These are phyloP conservation scores for Lutjanus erythropterus DNA, from an alignment of 2,113 vertebrate genomes.

Conservation along the genomic window DNA sequence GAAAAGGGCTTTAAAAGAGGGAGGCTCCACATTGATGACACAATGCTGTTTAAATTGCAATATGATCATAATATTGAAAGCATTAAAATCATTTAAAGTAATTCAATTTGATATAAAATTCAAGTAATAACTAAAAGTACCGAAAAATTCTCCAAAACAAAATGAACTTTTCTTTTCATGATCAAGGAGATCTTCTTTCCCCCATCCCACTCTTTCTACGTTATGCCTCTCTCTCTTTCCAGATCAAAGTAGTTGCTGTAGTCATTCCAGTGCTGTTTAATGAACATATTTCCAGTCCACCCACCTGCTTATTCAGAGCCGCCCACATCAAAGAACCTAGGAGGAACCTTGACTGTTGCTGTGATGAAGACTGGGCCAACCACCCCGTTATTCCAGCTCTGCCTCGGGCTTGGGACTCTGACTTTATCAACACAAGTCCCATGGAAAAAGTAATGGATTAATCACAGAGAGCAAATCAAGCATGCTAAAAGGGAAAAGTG, in stretches of 20 bases:
- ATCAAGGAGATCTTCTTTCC: conserved; percentile 27
- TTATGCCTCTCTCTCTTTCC: conserved; percentile 3
- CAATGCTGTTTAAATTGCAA: not conserved
- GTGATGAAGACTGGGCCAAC: conserved; percentile 54
- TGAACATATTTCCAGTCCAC: conserved; percentile 77
- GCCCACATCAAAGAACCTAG: conserved; percentile 73
- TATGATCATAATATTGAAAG: not conserved
- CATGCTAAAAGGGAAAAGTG: conserved; percentile 5
- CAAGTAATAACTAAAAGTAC: conserved; percentile 2
- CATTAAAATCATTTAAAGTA: not conserved
- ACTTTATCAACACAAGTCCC: conserved; percentile 30
- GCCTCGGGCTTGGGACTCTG: conserved; percentile 24
- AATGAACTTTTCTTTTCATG: conserved; percentile 44
- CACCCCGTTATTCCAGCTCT: conserved; percentile 34
- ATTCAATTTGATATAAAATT: not conserved
- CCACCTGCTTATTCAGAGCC: conserved; percentile 72
- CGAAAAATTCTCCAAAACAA: conserved; percentile 14
- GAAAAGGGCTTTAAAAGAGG: not conserved
- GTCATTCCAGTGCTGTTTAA: conserved; percentile 70
- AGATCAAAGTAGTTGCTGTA: conserved; percentile 67
- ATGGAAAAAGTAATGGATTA: conserved; percentile 20
- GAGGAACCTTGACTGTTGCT: conserved; percentile 66
- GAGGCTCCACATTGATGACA: not conserved
- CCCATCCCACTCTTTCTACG: conserved; percentile 12
- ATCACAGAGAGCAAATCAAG: conserved; percentile 29